These are phyloP conservation scores for Blastobasis adustella DNA, from an alignment of 2,888 invertebrate genomes.

Conservation along the genomic window DNA sequence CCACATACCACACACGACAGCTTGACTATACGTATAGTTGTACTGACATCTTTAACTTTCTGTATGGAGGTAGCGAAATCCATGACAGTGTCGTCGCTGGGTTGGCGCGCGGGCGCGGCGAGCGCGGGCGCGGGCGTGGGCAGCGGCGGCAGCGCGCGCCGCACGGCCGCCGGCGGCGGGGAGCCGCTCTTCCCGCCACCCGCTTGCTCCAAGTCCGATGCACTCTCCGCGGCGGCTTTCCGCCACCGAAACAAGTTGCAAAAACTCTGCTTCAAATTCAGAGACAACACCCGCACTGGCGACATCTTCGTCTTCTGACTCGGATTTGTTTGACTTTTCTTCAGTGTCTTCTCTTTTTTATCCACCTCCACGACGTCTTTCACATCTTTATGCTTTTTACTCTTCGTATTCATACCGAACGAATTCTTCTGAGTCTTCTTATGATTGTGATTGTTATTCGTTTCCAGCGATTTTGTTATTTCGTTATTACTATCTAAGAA, in stretches of 20 bases:
- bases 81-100: slow-evolving; percentile 69
- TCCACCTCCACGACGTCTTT: slow-evolving; percentile 48
- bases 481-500: slow-evolving; percentile 53
- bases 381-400: slow-evolving; percentile 72
- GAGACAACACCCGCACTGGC: slow-evolving; percentile 78
- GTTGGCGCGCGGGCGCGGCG: slow-evolving; percentile 34
- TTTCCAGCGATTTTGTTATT: slow-evolving; percentile 41
- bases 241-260: slow-evolving; percentile 88
- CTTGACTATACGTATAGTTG: neutral
- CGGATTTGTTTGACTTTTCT: slow-evolving; percentile 33
- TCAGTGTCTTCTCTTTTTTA: slow-evolving; percentile 58
- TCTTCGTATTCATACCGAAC: slow-evolving; percentile 76
- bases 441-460: slow-evolving; percentile 67
- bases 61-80: slow-evolving; percentile 95
- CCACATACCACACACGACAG: neutral
- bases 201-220: slow-evolving; percentile 38
- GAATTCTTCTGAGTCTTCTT: slow-evolving; percentile 69
- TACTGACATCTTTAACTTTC: slow-evolving; percentile 94
- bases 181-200: slow-evolving; percentile 32
- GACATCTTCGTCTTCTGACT: slow-evolving; percentile 77
- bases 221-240: slow-evolving; percentile 36
- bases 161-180: slow-evolving; percentile 58
- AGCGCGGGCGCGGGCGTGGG: slow-evolving; percentile 40
- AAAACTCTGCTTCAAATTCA: slow-evolving; percentile 87
- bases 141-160: slow-evolving; percentile 62